Evolutionary conservation across 2,888 invertebrate species (phyloP).

Genomic region (Seladonia tumulorum): DNA sequence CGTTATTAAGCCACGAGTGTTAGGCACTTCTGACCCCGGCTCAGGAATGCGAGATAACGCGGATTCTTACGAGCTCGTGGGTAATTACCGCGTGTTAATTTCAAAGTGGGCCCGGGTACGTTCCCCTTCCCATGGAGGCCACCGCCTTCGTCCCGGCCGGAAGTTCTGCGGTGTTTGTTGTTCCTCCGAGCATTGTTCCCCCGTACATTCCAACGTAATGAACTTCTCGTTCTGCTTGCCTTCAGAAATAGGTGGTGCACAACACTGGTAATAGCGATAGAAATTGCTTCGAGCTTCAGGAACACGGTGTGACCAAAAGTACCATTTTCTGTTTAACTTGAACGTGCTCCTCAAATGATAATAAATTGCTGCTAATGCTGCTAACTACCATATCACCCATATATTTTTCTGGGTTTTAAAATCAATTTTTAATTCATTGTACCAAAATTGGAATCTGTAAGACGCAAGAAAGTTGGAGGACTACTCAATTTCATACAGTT

Average conservation of each 20-base stretch:
- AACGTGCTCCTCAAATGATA: background rate
- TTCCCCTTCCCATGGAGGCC: slow-evolving; percentile 60
- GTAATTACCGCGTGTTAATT: slow-evolving; percentile 77
- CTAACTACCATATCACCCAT: no score
- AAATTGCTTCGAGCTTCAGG: slow-evolving; percentile 31
- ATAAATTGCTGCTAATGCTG: no score
- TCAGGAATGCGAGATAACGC: slow-evolving; percentile 73
- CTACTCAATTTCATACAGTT: no score
- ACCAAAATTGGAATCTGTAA: no score
- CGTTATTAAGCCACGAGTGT: slow-evolving; percentile 44
- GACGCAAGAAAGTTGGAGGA: no score
- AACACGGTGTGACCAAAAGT: background rate
- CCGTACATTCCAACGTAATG: slow-evolving; percentile 64
- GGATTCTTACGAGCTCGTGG: slow-evolving; percentile 52
- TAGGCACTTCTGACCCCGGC: slow-evolving; percentile 42
- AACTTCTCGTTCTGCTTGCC: slow-evolving; percentile 38
- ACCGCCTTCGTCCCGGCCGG: slow-evolving; percentile 60
- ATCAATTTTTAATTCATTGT: no score
- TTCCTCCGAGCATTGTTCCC: slow-evolving; percentile 65
- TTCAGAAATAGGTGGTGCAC: slow-evolving; percentile 35
- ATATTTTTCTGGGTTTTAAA: no score
- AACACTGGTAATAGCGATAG: slow-evolving; percentile 30
- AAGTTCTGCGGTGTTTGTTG: slow-evolving; percentile 55
- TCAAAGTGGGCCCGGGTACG: slow-evolving; percentile 67
- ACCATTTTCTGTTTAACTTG: background rate